Base-by-base conservation (phyloP, 2,888 invertebrate genomes). In the Andrena praecox region DNA sequence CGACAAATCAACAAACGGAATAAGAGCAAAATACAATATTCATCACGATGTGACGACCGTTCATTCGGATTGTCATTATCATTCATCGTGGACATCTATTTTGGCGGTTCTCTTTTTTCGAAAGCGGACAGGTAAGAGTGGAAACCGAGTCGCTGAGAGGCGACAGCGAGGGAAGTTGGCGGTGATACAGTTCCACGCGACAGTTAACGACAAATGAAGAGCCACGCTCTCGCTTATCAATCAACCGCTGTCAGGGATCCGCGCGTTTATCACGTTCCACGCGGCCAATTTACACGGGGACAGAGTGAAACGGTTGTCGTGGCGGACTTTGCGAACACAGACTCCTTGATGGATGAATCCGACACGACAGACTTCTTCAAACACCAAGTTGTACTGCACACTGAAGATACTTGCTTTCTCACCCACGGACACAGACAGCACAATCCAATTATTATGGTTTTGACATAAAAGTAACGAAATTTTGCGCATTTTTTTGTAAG, bases 201-300 rank as follows among this genome's bases (percentile, higher is more conserved):
- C 20, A 10, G 7, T 50, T 20, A 33, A 31, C 52, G 66, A 62
- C 70, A 71, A 75, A 80, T 76, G 67, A 59, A 63, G 59, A 82
- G 63, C 70, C 63, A 12, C 35, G 72, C 69, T 73, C 68, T 84
- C 84, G 59, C 78, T 81, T 86, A 79, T 84, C 78, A 74, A 84
- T 84, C 71, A 79, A 77, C 20, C 59, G 72, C 68, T 74, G 69
- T 80, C 84, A 82, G 35, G 27, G 35, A 7, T 27, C 35, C 29
- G 42, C 50, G n/a, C 56, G 35, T 74, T 56, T 62, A 67, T 84
- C 73, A 48, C 62, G 76, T 80, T 66, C 24, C 68, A 48, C 33
- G 29, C 24, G 29, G n/a, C 66, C 77, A 72, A 79, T 84, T 84
- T 86, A 70, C 80, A 52, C 59, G 66, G 8, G 29, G 50, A 56